A percentile compares a stretch with the other conserved stretches of the same genome.
phyloP scores from a whole-genome alignment of 1,140 invertebrate species.

The Thereuonema tuberculata region DNA sequence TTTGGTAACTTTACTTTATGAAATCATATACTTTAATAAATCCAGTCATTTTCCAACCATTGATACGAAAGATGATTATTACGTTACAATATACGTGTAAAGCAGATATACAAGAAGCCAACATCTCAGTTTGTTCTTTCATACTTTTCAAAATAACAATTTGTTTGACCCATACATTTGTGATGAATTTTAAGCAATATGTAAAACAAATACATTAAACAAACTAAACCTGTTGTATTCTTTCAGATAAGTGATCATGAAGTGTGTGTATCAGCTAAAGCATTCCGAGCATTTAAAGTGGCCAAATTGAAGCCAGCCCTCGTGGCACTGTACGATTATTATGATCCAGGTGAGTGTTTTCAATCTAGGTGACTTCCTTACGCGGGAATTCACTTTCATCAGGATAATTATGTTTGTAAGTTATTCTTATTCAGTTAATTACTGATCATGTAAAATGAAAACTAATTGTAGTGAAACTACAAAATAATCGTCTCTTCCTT shows the following conservation, averaged over 20 bases:
- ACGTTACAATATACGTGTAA: background rate
- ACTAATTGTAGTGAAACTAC: too few species aligned
- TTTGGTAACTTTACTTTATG: too few species aligned
- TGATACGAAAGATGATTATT: background rate
- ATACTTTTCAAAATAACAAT: slow-evolving; percentile 35
- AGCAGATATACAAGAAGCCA: background rate
- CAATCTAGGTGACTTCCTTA: background rate
- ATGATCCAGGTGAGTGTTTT: slow-evolving; percentile 59
- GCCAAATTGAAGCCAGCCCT: slow-evolving; percentile 69
- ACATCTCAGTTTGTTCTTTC: background rate
- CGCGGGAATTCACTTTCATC: too few species aligned
- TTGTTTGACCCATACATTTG: background rate
- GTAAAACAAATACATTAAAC: too few species aligned
- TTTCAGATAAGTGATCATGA: slow-evolving; percentile 33
- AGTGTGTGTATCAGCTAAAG: slow-evolving; percentile 67
- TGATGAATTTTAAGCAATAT: too few species aligned
- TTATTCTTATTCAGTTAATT: too few species aligned
- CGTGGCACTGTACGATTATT: slow-evolving; percentile 79
- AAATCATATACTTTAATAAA: too few species aligned
- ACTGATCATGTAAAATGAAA: too few species aligned
- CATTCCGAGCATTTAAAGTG: slow-evolving; percentile 68
- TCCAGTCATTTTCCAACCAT: too few species aligned
- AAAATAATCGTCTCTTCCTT: too few species aligned
- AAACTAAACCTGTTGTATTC: background rate
- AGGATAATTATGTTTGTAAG: too few species aligned